Evolutionary conservation across 1,140 invertebrate genomes (phyloP).

Genomic region (Ips typographus): DNA sequence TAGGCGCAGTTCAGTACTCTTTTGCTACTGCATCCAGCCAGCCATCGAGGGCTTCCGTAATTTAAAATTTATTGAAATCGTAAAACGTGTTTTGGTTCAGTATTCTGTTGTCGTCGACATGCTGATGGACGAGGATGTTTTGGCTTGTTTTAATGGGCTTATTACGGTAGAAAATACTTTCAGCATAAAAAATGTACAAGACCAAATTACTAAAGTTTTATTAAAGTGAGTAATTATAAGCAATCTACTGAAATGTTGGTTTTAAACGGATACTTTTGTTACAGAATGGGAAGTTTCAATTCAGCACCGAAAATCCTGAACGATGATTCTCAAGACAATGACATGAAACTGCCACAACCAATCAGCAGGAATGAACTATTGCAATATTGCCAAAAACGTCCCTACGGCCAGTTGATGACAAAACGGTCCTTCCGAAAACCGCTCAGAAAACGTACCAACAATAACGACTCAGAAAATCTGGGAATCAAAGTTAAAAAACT

Average conservation of each 20-base stretch:
- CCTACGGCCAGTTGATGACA: conserved; percentile 53
- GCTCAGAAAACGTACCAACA: background rate
- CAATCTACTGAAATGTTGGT: background rate
- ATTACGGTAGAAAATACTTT: background rate
- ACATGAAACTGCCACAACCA: conserved; percentile 56
- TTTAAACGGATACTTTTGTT: conserved; percentile 38
- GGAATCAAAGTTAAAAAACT: conserved; percentile 54
- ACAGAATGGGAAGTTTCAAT: conserved; percentile 74
- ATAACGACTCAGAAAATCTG: conserved; percentile 27
- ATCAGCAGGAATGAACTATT: conserved; percentile 57
- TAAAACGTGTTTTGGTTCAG: too few species aligned
- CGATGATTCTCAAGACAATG: conserved; percentile 64
- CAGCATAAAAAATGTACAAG: conserved; percentile 17
- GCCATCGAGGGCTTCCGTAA: too few species aligned
- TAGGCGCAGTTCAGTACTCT: too few species aligned
- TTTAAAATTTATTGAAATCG: too few species aligned
- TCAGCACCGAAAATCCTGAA: conserved; percentile 67
- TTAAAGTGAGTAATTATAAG: conserved; percentile 4
- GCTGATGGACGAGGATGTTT: background rate
- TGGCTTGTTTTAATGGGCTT: background rate
- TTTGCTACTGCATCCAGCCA: too few species aligned
- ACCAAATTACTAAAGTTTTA: conserved; percentile 13
- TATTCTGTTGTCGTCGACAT: background rate
- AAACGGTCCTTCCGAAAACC: conserved; percentile 51
- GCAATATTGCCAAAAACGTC: conserved; percentile 56